phyloP scores from a whole-genome alignment of 2,797 vertebrate species.

The Hozukius guyotensis region DNA sequence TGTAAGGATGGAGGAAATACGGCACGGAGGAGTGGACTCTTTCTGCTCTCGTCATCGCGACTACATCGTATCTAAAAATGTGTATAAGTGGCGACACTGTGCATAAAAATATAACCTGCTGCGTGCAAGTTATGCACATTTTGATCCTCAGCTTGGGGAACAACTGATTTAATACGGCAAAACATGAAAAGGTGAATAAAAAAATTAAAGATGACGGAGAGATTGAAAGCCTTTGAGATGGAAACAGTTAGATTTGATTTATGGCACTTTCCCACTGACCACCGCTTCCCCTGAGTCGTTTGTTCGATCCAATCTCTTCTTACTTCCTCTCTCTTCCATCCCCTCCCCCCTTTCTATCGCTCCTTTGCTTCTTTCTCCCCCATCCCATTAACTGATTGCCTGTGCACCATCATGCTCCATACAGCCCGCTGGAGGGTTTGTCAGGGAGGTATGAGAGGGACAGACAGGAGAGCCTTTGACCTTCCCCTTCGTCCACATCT shows the following conservation, averaged over 20 bases:
- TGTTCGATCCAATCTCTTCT: slow-evolving; percentile 28
- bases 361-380: slow-evolving; percentile 10
- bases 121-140: neutral
- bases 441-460: slow-evolving; percentile 34
- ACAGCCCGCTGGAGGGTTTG: slow-evolving; percentile 20
- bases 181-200: neutral
- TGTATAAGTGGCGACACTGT: neutral
- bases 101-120: neutral
- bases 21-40: neutral
- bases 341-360: neutral
- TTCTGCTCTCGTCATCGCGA: neutral
- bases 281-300: neutral
- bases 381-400: slow-evolving; percentile 82
- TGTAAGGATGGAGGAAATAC: neutral
- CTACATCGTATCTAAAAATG: neutral
- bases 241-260: slow-evolving; percentile 11
- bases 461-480: slow-evolving; percentile 34
- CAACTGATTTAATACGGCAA: neutral
- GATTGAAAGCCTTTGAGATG: neutral
- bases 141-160: neutral
- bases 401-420: slow-evolving; percentile 23
- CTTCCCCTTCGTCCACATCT: slow-evolving; percentile 37
- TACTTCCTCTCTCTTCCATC: neutral
- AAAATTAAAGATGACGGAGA: neutral
- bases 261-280: slow-evolving; percentile 22